Evolutionary conservation across 2,888 invertebrate genomes (phyloP).

Genomic region (Ennomos fuscantarius): DNA sequence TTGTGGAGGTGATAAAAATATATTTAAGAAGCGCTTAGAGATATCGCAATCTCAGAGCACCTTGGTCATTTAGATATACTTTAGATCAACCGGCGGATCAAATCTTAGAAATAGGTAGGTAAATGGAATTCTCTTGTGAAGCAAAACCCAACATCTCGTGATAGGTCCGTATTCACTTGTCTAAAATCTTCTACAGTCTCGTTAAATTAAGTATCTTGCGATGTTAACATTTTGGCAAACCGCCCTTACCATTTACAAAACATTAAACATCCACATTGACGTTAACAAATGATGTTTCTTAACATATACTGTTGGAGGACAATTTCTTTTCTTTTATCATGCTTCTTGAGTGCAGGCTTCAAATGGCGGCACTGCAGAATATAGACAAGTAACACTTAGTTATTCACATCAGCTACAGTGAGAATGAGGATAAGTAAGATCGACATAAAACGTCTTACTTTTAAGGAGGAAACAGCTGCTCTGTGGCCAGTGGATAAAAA

Average conservation of each 20-base stretch:
- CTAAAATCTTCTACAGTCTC: conserved; percentile 41
- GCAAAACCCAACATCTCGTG: conserved; percentile 5
- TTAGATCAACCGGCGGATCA: too few relatives aligned
- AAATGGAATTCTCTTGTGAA: conserved; percentile 5
- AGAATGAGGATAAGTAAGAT: conserved; percentile 52
- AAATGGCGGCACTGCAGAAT: conserved; percentile 11
- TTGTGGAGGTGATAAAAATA: too few relatives aligned
- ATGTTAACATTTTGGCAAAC: conserved; percentile 61
- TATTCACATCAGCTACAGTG: conserved; percentile 59
- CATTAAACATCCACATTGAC: conserved; percentile 58
- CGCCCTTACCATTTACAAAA: conserved; percentile 58
- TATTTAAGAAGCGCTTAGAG: too few relatives aligned
- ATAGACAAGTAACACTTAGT: conserved; percentile 40
- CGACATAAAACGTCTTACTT: conserved; percentile 56
- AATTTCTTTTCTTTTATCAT: conserved; percentile 24
- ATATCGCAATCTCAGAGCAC: too few relatives aligned
- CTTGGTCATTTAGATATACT: too few relatives aligned
- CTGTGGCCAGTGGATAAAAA: conserved; percentile 51
- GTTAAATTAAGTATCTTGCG: conserved; percentile 52
- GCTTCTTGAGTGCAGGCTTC: conserved; percentile 5
- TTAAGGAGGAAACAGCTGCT: conserved; percentile 51
- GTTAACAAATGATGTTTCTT: conserved; percentile 60
- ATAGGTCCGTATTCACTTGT: conserved; percentile 43
- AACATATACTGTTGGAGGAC: conserved; percentile 44
- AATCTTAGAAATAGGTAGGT: not conserved